A percentile compares a stretch with the other conserved stretches of the same genome.
These are phyloP conservation scores for Zelostemma sp. DNA, from an alignment of 1,140 invertebrate species.

Conservation along the genomic window DNA sequence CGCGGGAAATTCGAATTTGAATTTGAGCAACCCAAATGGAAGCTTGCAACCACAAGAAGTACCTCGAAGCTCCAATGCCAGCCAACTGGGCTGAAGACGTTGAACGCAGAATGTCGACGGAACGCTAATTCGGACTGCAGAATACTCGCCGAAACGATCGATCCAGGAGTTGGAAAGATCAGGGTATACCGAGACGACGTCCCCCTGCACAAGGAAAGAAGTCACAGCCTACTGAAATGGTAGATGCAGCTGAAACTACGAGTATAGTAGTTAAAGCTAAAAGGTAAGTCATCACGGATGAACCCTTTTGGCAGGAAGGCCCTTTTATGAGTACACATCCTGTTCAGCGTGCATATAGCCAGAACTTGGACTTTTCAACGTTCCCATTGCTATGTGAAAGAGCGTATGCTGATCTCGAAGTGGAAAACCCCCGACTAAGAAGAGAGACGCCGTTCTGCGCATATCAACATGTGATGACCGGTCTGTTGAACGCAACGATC, in stretches of 20 bases:
- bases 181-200: too few relatives aligned
- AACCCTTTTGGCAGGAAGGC: conserved; percentile 10
- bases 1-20: too few relatives aligned
- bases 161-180: too few relatives aligned
- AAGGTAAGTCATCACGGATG: not conserved
- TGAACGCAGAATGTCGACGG: not conserved
- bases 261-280: not conserved
- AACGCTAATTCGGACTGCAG: too few relatives aligned
- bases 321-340: conserved; percentile 10
- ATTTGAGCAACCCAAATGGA: too few relatives aligned
- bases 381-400: conserved; percentile 9
- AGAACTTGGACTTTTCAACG: conserved; percentile 20
- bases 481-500: conserved; percentile 2
- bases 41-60: too few relatives aligned
- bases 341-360: not conserved
- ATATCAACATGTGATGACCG: conserved; percentile 18
- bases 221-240: not conserved
- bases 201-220: too few relatives aligned
- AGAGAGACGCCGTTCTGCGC: conserved; percentile 17
- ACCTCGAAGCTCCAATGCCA: not conserved
- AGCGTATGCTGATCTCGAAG: conserved; percentile 13
- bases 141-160: too few relatives aligned
- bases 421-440: conserved; percentile 9
- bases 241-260: not conserved
- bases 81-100: not conserved